Evolutionary conservation across 2,888 invertebrate species (phyloP), one percentile per base, ranked within the genome.

Genomic region (Graphium colonna): DNA sequence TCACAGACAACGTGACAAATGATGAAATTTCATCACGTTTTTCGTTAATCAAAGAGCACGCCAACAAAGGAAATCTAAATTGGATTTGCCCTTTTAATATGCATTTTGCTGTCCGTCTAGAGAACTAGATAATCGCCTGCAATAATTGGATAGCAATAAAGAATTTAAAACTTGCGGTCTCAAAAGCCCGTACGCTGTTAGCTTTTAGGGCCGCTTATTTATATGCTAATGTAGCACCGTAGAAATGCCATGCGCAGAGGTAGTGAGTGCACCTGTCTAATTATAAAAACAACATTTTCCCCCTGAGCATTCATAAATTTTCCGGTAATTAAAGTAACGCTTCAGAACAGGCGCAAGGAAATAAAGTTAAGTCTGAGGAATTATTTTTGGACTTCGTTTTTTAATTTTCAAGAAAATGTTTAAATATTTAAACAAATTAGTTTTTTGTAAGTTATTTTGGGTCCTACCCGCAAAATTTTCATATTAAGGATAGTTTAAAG

Each of bases 141-240:
- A 80, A 84, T 88, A 88, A 88, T 88, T 88, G 84, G 81, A 78
- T 84, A 82, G 73, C 77, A 75, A 80, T 84, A 84, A 85, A 87
- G 85, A 80, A 82, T 77, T 79, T 71, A 79, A 82, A 72, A 52
- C 72, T 31, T 64, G 73, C 69, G 69, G 68, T 61, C 56, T 60
- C 60, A 58, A 68, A 60, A 60, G 73, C 69, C 78, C 82, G 79
- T 75, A 69, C 66, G 60, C 59, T 60, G 60, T 57, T 50, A 68
- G 61, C 63, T 76, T 80, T 74, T 73, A 74, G 71, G 68, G 72
- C 63, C 63, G 77, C 79, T 85, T 86, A 89, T 89, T 86, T 88
- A 88, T 84, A 87, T 89, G 88, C 79, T 82, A 89, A 88, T 89
- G 71, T 67, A 62, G 64, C 64, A 64, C 69, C 64, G 77, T 72